Conservation (phyloP, 2,797 vertebrate species). For the Dallia pectoralis region DNA sequence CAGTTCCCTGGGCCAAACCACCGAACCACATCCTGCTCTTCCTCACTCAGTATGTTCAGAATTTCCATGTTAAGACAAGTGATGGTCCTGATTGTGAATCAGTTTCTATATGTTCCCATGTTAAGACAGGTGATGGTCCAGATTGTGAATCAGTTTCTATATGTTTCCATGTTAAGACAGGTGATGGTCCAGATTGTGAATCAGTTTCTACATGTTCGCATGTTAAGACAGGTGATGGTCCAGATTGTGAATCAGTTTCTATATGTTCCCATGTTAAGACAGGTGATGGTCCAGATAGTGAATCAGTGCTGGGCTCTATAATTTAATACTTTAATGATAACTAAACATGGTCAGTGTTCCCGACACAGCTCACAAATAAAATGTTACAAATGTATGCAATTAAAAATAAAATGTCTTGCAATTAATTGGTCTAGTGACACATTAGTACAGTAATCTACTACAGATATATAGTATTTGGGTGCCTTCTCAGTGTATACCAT, state of each 20-base stretch:
- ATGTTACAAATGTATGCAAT: neutral
- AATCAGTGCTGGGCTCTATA: conserved; percentile 26
- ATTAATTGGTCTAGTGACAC: conserved; percentile 37
- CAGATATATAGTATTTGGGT: conserved; percentile 41
- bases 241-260: too few species aligned
- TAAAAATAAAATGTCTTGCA: conserved; percentile 21
- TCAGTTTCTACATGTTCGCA: too few species aligned
- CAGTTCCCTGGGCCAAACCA: conserved; percentile 55
- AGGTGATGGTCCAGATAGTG: conserved; percentile 22
- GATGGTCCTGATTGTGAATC: conserved; percentile 31
- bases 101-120: too few species aligned
- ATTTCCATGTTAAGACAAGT: conserved; percentile 40
- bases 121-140: too few species aligned
- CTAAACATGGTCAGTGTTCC: too few species aligned
- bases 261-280: too few species aligned
- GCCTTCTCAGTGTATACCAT: conserved; percentile 47
- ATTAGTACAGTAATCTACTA: conserved; percentile 13
- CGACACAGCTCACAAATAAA: too few species aligned
- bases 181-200: conserved; percentile 28
- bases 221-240: conserved; percentile 35
- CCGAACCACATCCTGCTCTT: conserved; percentile 55
- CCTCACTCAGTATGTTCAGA: conserved; percentile 47
- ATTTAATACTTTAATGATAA: neutral
- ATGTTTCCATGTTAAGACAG: too few species aligned
- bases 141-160: too few species aligned